phyloP scores from a whole-genome alignment of 1,140 invertebrate species.

The Drosophila melanica region DNA sequence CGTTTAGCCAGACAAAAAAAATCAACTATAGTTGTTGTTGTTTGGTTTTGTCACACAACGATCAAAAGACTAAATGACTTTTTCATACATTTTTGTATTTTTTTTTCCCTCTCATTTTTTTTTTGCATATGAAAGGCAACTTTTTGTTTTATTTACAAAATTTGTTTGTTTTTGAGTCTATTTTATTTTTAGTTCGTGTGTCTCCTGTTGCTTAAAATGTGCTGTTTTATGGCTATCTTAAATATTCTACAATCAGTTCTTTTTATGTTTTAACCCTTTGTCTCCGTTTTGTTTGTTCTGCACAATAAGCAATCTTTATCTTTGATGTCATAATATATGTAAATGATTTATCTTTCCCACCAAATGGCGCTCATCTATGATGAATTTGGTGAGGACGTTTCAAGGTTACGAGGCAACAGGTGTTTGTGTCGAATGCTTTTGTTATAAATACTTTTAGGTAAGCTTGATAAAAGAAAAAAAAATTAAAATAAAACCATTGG shows the following conservation, averaged over 20 bases:
- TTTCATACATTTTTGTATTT: slow-evolving; percentile 13
- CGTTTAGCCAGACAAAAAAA: slow-evolving; percentile 46
- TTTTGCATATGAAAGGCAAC: slow-evolving; percentile 74
- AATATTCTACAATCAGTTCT: slow-evolving; percentile 65
- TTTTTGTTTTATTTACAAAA: slow-evolving; percentile 49
- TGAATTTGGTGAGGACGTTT: slow-evolving; percentile 33
- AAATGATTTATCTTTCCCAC: slow-evolving; percentile 30
- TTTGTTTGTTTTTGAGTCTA: slow-evolving; percentile 2
- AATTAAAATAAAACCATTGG: too few relatives aligned
- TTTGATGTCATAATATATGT: slow-evolving; percentile 63
- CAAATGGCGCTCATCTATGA: slow-evolving; percentile 20
- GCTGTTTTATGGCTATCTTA: slow-evolving; percentile 46
- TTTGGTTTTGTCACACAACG: slow-evolving; percentile 43
- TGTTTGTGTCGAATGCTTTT: slow-evolving; percentile 18
- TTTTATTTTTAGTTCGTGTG: slow-evolving; percentile 18
- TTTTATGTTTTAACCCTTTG: slow-evolving; percentile 21
- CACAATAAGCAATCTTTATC: slow-evolving; percentile 27
- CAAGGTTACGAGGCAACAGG: slow-evolving; percentile 53
- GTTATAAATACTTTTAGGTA: not conserved
- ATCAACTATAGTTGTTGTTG: not conserved
- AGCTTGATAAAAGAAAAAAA: not conserved
- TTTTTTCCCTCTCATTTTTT: slow-evolving; percentile 11
- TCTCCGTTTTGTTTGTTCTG: slow-evolving; percentile 36
- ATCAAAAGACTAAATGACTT: slow-evolving; percentile 48
- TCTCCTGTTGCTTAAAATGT: slow-evolving; percentile 45